A percentile compares a stretch with the other conserved stretches of the same genome.
Conservation (phyloP, 2,797 vertebrate genomes). For the Manis javanica region DNA sequence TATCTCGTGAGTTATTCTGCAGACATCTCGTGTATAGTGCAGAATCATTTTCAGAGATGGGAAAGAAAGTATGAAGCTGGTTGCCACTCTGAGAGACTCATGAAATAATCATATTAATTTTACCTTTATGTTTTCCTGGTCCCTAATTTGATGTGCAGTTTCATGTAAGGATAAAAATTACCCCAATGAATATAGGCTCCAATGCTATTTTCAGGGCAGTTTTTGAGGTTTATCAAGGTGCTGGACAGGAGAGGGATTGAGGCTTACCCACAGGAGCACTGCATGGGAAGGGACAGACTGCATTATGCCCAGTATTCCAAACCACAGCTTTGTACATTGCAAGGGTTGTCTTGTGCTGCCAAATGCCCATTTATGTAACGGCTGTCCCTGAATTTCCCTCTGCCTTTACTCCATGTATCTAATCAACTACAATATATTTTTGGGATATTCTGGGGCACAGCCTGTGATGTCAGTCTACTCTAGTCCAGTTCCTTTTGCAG, state of each 20-base stretch:
- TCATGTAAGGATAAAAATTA: neutral
- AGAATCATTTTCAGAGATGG: neutral
- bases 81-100: neutral
- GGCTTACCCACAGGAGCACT: neutral
- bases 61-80: neutral
- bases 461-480: neutral
- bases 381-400: neutral
- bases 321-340: neutral
- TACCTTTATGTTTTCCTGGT: neutral
- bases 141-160: neutral
- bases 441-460: neutral
- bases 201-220: neutral
- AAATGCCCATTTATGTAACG: neutral
- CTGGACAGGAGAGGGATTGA: accelerated
- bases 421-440: neutral
- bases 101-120: neutral
- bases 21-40: neutral
- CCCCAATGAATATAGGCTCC: neutral
- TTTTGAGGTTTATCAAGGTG: neutral
- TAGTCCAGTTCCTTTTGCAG: neutral
- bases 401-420: neutral
- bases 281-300: neutral
- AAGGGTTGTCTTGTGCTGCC: neutral
- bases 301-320: neutral
- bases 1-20: neutral